phyloP scores from a whole-genome alignment of 30 jellyfish, hydroid and myxozoan species.

The Chrysaora quinquecirrha region DNA sequence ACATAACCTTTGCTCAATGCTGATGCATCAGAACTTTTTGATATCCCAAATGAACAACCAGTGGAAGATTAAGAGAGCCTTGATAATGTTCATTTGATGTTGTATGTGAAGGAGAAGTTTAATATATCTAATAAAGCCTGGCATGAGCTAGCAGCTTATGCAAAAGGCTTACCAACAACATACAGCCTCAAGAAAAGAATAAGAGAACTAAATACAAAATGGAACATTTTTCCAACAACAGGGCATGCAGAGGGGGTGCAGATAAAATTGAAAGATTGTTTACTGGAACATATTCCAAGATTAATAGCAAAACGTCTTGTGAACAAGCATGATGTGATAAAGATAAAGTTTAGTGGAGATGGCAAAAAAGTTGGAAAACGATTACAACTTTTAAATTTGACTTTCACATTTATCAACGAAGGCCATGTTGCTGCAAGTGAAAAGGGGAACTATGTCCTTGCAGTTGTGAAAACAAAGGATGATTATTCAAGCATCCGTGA shows the following conservation, averaged over 20 bases:
- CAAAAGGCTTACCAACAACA: background rate
- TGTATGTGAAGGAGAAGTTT: too few species aligned
- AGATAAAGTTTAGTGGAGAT: constrained; percentile 27
- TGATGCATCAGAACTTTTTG: too few species aligned
- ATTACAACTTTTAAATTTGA: constrained; percentile 29
- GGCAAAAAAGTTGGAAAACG: constrained; percentile 59
- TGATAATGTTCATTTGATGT: too few species aligned
- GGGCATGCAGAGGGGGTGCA: background rate
- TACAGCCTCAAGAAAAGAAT: background rate
- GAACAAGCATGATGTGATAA: background rate
- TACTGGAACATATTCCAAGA: background rate
- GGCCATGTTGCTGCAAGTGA: constrained; percentile 29
- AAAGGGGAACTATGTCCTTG: constrained; percentile 45
- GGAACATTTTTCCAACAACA: background rate
- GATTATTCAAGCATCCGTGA: constrained; percentile 8
- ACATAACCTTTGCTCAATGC: too few species aligned
- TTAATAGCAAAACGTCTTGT: background rate
- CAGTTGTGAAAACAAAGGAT: constrained; percentile 25
- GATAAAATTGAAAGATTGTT: background rate
- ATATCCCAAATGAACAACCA: too few species aligned
- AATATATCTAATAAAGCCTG: too few species aligned
- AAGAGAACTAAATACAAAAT: background rate
- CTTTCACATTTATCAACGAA: constrained; percentile 40
- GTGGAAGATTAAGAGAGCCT: too few species aligned
- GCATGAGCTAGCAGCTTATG: too few species aligned